Base-by-base conservation (phyloP, 1,140 invertebrate species). In the Lethrus apterus region DNA sequence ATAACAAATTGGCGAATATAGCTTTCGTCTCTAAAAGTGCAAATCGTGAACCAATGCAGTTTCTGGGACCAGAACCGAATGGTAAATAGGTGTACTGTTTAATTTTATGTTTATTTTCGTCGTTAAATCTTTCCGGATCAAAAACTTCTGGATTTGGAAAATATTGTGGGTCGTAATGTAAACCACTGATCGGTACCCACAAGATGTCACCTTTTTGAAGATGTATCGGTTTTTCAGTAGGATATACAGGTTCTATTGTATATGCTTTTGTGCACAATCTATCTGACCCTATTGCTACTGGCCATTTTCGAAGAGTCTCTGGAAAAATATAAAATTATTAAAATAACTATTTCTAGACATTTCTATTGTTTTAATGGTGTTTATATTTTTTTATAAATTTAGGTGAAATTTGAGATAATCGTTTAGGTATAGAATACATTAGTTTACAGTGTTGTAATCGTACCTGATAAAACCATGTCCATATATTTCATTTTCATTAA, bases 401-500 rank as follows among this genome's bases (percentile, higher is more conserved):
- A n/a, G n/a, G n/a, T n/a, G n/a, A n/a, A n/a, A n/a, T n/a, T n/a
- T n/a, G n/a, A n/a, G n/a, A n/a, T n/a, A n/a, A n/a, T n/a, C n/a
- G n/a, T n/a, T n/a, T n/a, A n/a, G n/a, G n/a, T n/a, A n/a, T n/a
- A n/a, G n/a, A n/a, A n/a, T n/a, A n/a, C n/a, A n/a, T n/a, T n/a
- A 55, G 32, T 56, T n/a, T n/a, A n/a, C n/a, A n/a, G n/a, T n/a
- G n/a, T n/a, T n/a, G n/a, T n/a, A n/a, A n/a, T n/a, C n/a, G n/a
- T 50, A 71, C 71, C 71, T 53, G 65, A 69, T 7, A 72, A 47
- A 42, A 73, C 65, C 54, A 65, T 65, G 48, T 67, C 63, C 15
- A 67, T 47, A 44, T 73, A 75, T 48, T 73, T 71, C 58, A 75
- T 56, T 9, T 65, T 56, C 35, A 54, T 57, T 4, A 74, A 48